Evolutionary conservation across 1,140 invertebrate species (phyloP).

Genomic region (Drosophila murphyi): DNA sequence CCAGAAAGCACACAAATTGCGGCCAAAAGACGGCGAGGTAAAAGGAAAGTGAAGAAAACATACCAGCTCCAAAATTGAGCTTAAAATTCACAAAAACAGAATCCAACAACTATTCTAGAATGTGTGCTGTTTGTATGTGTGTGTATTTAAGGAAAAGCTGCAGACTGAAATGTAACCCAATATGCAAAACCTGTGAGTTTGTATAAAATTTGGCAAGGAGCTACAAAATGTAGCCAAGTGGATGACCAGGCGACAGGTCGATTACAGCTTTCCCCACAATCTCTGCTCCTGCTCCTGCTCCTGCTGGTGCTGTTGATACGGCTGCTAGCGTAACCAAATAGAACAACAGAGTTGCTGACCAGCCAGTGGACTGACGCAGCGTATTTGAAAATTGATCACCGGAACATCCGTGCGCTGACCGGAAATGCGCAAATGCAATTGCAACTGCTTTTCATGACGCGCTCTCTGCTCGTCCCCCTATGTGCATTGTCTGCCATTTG

Average conservation of each 20-base stretch:
- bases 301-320: neutral
- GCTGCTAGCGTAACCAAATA: conserved; percentile 14
- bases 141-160: conserved; percentile 23
- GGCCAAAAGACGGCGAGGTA: conserved; percentile 11
- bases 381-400: conserved; percentile 83
- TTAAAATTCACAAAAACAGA: conserved; percentile 60
- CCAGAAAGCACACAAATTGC: conserved; percentile 58
- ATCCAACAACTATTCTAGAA: conserved; percentile 33
- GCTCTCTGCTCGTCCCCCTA: conserved; percentile 2
- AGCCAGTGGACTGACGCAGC: conserved; percentile 66
- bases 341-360: conserved; percentile 45
- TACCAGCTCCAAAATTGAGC: conserved; percentile 34
- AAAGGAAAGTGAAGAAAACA: conserved; percentile 22
- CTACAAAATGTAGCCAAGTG: conserved; percentile 62
- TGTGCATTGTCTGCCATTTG: conserved; percentile 15
- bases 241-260: conserved; percentile 68
- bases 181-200: conserved; percentile 77
- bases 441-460: conserved; percentile 30
- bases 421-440: conserved; percentile 79
- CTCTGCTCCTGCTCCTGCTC: neutral
- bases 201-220: conserved; percentile 66
- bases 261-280: conserved; percentile 32
- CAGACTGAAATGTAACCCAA: conserved; percentile 44
- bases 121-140: conserved; percentile 1
- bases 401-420: conserved; percentile 81